A percentile compares a stretch with the other conserved stretches of the same genome.
Evolutionary conservation across 2,797 vertebrate species (phyloP).

Genomic region (Hipposideros larvatus): DNA sequence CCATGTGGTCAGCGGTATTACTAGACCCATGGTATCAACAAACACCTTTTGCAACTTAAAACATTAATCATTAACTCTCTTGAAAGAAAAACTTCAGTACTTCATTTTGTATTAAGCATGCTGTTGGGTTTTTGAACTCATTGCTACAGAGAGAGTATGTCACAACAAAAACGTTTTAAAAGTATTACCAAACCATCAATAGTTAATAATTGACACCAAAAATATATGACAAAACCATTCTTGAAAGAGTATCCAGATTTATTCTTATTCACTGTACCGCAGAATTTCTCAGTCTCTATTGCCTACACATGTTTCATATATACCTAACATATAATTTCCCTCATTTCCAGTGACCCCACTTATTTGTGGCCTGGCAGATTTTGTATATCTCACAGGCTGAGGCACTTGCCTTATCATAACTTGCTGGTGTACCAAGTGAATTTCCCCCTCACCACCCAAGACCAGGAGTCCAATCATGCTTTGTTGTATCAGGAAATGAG

Average conservation of each 20-base stretch:
- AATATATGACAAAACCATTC: background rate
- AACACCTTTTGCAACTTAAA: background rate
- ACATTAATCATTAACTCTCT: slow-evolving; percentile 40
- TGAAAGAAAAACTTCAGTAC: background rate
- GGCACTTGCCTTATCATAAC: background rate
- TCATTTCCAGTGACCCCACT: background rate
- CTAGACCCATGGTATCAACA: background rate
- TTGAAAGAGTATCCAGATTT: background rate
- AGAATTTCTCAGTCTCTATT: background rate
- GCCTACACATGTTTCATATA: background rate
- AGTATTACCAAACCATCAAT: background rate
- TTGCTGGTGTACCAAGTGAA: background rate
- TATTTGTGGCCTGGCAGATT: background rate
- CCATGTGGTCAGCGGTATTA: background rate
- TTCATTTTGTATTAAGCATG: slow-evolving; percentile 30
- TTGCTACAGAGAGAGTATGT: background rate
- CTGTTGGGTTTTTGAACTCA: background rate
- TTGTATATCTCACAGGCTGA: background rate
- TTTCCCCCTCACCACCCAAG: background rate
- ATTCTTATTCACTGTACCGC: background rate
- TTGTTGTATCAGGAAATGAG: background rate
- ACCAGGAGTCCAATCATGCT: background rate
- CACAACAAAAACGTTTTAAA: background rate
- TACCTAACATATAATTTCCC: background rate
- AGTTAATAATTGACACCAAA: slow-evolving; percentile 5